Evolutionary conservation across 2,113 vertebrate genomes (phyloP).

Genomic region (Antechinus flavipes): DNA sequence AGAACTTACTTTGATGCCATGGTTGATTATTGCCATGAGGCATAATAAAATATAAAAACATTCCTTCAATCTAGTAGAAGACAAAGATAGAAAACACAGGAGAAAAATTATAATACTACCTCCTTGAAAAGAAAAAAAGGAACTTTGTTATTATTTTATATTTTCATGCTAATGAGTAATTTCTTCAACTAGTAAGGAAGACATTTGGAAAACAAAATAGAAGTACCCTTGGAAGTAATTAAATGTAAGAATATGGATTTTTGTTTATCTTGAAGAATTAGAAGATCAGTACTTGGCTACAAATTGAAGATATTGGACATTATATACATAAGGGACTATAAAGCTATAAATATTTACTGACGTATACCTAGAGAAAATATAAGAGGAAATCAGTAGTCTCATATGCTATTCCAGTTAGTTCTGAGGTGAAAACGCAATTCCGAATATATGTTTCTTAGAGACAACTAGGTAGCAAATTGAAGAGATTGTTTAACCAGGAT

Average conservation of each 20-base stretch:
- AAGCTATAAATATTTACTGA: background rate
- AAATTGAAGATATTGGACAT: background rate
- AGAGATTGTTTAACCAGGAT: background rate
- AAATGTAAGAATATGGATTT: constrained; percentile 27
- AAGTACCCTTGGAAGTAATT: constrained; percentile 61
- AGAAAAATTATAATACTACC: constrained; percentile 61
- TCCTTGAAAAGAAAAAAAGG: constrained; percentile 66
- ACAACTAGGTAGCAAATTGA: background rate
- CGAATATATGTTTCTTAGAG: background rate
- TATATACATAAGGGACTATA: background rate
- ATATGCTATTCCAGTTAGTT: background rate
- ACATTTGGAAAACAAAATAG: constrained; percentile 66
- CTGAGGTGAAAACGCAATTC: background rate
- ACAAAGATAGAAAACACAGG: constrained; percentile 56
- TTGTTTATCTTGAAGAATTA: background rate
- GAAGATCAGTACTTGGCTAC: background rate
- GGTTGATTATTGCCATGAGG: background rate
- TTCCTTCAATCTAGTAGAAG: constrained; percentile 46
- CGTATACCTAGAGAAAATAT: background rate
- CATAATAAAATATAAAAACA: constrained; percentile 9
- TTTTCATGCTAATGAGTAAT: constrained; percentile 70
- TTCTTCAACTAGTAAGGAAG: constrained; percentile 63
- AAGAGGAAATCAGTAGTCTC: background rate
- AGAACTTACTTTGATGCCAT: background rate
- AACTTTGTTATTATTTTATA: constrained; percentile 72